Evolutionary conservation across 2,888 invertebrate genomes (phyloP), one percentile per base, ranked within the genome.

Genomic region (Quadriops clusia): DNA sequence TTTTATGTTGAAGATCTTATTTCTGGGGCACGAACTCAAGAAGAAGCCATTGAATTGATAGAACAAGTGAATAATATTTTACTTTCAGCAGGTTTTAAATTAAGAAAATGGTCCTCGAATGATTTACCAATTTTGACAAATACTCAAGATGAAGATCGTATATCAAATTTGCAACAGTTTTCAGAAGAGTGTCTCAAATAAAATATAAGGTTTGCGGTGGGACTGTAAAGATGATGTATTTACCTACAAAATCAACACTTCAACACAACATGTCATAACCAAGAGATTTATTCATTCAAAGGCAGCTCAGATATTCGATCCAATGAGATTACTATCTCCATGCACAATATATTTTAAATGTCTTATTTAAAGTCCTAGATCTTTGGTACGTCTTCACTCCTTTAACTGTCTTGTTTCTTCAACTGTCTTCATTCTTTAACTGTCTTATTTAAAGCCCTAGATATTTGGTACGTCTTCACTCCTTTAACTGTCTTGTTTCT

Each of bases 1-100:
- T 36, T 36, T 24, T 34, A 38, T 14, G 24, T 38, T 4, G 38
- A 38, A n/a, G 36, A 36, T 21, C 10, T 36, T 7, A 15, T 38
- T 22, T 32, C 32, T 6, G 36, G 32, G 1, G 21, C 28, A 2
- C 21, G 34, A 10, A 23, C 30, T 5, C 20, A 28, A 6, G 25
- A 28, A 10, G 12, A 32, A n/a, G n/a, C n/a, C 17, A 5, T 31
- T 5, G 17, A 13, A 32, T 24, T 36, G 12, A 11, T 9, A 3
- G n/a, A 14, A 4, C 9, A 34, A 12, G 10, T 37, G 23, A 17
- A 28, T 12, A 14, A n/a, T 8, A n/a, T n/a, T n/a, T n/a, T n/a
- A n/a, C n/a, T n/a, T n/a, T n/a, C n/a, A n/a, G 33, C 30, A 1
- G 17, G 28, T 8, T 36, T 38, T 17, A 14, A 20, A 21, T 13